These are phyloP conservation scores for Trinorchestia longiramus DNA, from an alignment of 1,140 invertebrate genomes.

Conservation along the genomic window DNA sequence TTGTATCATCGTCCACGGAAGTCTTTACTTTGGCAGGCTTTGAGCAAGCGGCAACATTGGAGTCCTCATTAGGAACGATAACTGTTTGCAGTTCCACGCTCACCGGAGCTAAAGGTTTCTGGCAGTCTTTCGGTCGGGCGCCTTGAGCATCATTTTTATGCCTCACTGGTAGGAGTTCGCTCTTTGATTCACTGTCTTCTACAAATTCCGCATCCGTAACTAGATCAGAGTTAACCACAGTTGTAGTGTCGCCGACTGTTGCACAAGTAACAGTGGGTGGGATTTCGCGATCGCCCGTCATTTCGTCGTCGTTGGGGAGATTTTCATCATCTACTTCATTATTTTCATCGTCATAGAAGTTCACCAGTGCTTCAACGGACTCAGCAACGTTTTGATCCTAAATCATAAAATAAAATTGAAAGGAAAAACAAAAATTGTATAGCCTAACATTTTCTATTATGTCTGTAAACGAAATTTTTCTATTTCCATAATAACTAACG, in stretches of 20 bases:
- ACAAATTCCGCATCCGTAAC: neutral
- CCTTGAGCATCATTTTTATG: neutral
- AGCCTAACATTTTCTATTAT: neutral
- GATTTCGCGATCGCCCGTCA: neutral
- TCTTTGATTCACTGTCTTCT: neutral
- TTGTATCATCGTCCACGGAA: neutral
- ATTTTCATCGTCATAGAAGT: neutral
- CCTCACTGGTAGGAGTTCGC: neutral
- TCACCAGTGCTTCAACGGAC: conserved; percentile 5
- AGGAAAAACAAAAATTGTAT: neutral
- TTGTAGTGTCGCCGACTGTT: neutral
- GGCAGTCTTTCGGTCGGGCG: neutral
- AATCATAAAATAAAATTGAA: neutral
- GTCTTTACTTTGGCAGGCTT: no score
- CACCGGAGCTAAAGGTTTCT: neutral
- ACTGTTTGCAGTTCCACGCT: neutral
- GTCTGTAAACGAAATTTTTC: no score
- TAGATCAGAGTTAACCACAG: neutral
- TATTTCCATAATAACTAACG: neutral
- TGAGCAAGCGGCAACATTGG: no score
- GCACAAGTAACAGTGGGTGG: conserved; percentile 3
- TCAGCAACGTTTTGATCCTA: conserved; percentile 40
- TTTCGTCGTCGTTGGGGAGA: neutral
- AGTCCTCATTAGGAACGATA: neutral
- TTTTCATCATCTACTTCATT: neutral